Evolutionary conservation across 2,797 vertebrate genomes (phyloP).

Genomic region (Tympanoctomys barrerae): DNA sequence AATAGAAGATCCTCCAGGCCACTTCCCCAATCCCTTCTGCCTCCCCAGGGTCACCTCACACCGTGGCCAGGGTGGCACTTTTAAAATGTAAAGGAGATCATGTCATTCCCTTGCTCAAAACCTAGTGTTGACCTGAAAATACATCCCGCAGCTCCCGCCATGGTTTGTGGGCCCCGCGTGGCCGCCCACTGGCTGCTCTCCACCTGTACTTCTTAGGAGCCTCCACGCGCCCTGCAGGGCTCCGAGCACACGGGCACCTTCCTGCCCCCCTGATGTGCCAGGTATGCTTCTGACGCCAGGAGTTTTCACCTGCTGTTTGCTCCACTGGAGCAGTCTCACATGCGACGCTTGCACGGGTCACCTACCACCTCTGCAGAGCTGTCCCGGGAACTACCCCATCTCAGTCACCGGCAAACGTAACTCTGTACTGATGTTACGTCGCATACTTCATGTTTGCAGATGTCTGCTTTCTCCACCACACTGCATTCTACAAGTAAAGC

Average conservation of each 20-base stretch:
- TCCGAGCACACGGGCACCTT: neutral
- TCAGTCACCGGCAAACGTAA: neutral
- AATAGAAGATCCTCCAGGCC: neutral
- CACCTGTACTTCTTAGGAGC: neutral
- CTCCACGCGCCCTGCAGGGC: neutral
- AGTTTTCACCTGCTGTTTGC: neutral
- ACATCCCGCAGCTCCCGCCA: neutral
- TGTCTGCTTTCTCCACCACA: neutral
- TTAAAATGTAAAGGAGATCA: constrained; percentile 2
- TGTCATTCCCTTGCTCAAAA: constrained; percentile 21
- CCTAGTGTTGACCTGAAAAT: neutral
- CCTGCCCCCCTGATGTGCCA: neutral
- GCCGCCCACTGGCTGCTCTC: neutral
- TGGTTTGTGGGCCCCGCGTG: neutral
- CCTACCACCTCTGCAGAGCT: neutral
- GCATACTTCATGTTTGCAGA: neutral
- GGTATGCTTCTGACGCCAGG: neutral
- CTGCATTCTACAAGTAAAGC: neutral
- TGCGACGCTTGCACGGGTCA: neutral
- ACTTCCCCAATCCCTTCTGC: neutral
- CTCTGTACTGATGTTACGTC: neutral
- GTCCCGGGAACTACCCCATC: neutral
- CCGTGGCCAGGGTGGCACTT: neutral
- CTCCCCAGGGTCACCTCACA: neutral
- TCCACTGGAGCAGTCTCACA: neutral